Evolutionary conservation across 1,140 invertebrate species (phyloP).

Genomic region (Drosophila funebris): DNA sequence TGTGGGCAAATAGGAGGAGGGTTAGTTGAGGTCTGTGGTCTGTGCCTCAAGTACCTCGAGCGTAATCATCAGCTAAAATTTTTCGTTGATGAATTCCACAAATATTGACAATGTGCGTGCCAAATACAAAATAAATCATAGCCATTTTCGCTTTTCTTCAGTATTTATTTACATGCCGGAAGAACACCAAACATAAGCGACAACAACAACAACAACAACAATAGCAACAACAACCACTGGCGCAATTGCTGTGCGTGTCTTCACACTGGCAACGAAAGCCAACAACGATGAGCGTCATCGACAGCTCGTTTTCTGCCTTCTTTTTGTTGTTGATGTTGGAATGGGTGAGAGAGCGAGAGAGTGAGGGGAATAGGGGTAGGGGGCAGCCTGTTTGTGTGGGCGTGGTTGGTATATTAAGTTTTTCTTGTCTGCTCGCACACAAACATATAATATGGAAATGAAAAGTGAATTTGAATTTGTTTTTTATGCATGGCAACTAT

Average conservation of each 20-base stretch:
- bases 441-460: constrained; percentile 55
- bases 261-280: constrained; percentile 17
- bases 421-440: constrained; percentile 27
- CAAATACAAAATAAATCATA: constrained; percentile 80
- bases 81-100: constrained; percentile 74
- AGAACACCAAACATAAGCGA: constrained; percentile 57
- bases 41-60: constrained; percentile 38
- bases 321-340: constrained; percentile 9
- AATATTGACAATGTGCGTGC: constrained; percentile 80
- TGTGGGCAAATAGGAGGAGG: neutral
- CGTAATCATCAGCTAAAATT: constrained; percentile 25
- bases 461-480: constrained; percentile 61
- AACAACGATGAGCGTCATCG: constrained; percentile 69
- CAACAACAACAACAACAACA: constrained; percentile 17
- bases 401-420: constrained; percentile 35
- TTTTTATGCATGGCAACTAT: constrained; percentile 59
- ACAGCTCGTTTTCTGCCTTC: constrained; percentile 55
- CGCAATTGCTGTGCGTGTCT: constrained; percentile 42
- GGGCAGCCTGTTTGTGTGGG: neutral
- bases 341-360: too few relatives aligned
- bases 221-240: constrained; percentile 5
- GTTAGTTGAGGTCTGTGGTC: neutral
- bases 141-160: constrained; percentile 61
- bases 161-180: constrained; percentile 81
- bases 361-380: neutral